Percentiles rank a stretch among this genome's conserved stretches.
These are phyloP conservation scores for Lasaia peninsularis DNA, from an alignment of 1,140 invertebrate genomes.

Conservation along the genomic window DNA sequence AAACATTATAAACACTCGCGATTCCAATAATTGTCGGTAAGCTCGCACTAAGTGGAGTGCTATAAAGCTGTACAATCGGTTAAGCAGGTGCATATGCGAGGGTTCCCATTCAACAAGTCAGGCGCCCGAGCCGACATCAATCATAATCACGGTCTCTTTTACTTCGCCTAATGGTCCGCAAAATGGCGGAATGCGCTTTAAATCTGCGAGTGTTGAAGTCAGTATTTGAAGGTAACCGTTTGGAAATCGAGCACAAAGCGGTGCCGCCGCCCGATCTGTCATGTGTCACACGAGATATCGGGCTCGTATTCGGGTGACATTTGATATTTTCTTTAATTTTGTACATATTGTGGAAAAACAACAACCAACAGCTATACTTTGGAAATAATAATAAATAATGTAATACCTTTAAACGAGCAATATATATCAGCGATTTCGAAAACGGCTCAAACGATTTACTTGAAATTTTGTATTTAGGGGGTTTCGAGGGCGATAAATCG, in stretches of 20 bases:
- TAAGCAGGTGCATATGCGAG: constrained; percentile 55
- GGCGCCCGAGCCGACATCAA: constrained; percentile 51
- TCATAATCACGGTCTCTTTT: constrained; percentile 73
- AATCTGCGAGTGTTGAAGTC: constrained; percentile 55
- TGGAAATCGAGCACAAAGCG: constrained; percentile 65
- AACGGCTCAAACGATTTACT: too few relatives aligned
- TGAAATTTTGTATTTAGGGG: too few relatives aligned
- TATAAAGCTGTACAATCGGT: constrained; percentile 37
- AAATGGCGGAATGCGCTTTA: constrained; percentile 71
- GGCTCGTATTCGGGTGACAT: neutral
- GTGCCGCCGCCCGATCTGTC: constrained; percentile 54
- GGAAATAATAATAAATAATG: too few relatives aligned
- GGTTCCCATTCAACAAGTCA: constrained; percentile 64
- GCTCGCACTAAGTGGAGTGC: neutral
- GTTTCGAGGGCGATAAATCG: too few relatives aligned
- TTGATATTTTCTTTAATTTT: too few relatives aligned
- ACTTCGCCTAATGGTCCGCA: constrained; percentile 71
- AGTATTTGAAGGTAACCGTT: constrained; percentile 67
- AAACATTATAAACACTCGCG: too few relatives aligned
- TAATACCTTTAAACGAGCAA: too few relatives aligned
- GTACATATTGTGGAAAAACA: too few relatives aligned
- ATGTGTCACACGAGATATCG: constrained; percentile 41
- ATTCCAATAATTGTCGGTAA: too few relatives aligned
- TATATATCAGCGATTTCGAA: too few relatives aligned
- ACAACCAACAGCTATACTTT: too few relatives aligned